These are phyloP conservation scores for Pachymerium ferrugineum DNA, from an alignment of 2,888 invertebrate species.

Conservation along the genomic window DNA sequence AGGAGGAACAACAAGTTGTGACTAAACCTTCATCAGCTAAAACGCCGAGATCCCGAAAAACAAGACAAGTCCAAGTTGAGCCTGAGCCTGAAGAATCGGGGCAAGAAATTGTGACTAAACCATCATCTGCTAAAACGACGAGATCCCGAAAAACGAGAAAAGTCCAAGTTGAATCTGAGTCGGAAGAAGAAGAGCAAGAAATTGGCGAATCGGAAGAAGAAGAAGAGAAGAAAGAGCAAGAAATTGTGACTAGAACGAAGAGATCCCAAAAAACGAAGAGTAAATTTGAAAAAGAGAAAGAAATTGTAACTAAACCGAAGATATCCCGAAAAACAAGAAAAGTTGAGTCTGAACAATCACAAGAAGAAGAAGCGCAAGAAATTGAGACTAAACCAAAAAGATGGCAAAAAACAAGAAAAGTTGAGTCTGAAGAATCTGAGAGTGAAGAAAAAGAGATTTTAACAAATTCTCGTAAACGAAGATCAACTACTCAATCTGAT, in stretches of 20 bases:
- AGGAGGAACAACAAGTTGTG: neutral
- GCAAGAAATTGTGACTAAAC: neutral
- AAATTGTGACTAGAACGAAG: too few relatives aligned
- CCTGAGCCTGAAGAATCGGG: neutral
- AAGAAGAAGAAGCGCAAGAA: neutral
- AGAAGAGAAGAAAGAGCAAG: neutral
- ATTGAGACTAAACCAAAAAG: too few relatives aligned
- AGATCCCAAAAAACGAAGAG: too few relatives aligned
- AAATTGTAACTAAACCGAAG: too few relatives aligned
- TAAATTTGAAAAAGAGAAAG: neutral
- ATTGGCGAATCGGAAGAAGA: neutral
- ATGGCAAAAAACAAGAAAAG: too few relatives aligned
- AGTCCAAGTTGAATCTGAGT: neutral
- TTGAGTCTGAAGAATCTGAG: too few relatives aligned
- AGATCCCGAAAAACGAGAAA: neutral
- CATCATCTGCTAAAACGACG: neutral
- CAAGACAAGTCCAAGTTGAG: neutral
- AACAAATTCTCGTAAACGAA: too few relatives aligned
- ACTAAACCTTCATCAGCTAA: neutral
- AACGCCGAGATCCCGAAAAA: neutral
- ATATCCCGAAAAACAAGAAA: too few relatives aligned
- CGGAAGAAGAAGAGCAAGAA: neutral
- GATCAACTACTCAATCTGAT: too few relatives aligned
- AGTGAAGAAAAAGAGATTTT: too few relatives aligned
- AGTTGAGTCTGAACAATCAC: too few relatives aligned